Evolutionary conservation across 2,113 vertebrate genomes (phyloP).

Genomic region (Cricetomys ansorgei): DNA sequence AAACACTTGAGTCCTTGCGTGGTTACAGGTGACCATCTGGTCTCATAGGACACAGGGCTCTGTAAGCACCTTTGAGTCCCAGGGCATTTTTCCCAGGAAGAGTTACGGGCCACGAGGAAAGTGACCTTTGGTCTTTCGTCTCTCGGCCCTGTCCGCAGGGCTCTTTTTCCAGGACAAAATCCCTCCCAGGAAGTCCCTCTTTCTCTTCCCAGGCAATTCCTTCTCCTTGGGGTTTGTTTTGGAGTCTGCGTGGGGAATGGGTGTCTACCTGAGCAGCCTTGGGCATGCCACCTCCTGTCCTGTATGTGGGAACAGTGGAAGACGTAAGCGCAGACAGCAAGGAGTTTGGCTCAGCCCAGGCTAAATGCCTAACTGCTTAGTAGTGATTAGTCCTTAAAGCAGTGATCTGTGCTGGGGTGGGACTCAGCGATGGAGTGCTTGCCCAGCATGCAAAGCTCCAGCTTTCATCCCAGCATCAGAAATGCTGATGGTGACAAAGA

Average conservation of each 20-base stretch:
- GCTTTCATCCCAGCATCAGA: neutral
- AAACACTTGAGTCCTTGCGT: neutral
- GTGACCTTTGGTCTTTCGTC: neutral
- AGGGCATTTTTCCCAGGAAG: neutral
- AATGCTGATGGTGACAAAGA: rapidly evolving
- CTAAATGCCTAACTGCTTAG: neutral
- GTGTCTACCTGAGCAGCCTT: neutral
- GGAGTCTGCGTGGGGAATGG: neutral
- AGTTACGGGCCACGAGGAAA: neutral
- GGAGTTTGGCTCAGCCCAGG: neutral
- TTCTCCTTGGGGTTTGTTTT: neutral
- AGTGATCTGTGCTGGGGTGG: neutral
- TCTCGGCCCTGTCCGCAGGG: neutral
- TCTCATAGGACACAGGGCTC: neutral
- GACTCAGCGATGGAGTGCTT: neutral
- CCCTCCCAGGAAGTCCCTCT: rapidly evolving
- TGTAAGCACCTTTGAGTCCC: neutral
- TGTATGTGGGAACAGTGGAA: neutral
- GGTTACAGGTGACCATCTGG: neutral
- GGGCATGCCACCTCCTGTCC: neutral
- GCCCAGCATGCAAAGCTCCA: neutral
- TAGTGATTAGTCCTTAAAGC: neutral
- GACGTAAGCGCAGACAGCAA: neutral
- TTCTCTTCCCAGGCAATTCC: neutral
- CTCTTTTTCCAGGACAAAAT: neutral